phyloP scores from a whole-genome alignment of 37 sponge, comb jelly and placozoan genomes.

The Bolinopsis microptera region DNA sequence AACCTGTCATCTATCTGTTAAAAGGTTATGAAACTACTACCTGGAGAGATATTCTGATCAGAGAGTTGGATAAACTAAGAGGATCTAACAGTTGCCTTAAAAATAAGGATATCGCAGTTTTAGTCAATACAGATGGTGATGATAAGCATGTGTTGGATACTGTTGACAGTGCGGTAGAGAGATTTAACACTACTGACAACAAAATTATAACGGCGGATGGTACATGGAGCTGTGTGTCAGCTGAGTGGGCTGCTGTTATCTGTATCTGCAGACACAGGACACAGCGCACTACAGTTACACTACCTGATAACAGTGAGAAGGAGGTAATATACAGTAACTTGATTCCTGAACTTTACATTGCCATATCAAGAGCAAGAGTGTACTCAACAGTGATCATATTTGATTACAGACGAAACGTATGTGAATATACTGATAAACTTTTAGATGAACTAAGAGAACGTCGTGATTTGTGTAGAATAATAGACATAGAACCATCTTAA shows the following conservation, averaged over 20 bases:
- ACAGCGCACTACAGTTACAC: no score
- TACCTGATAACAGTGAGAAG: no score
- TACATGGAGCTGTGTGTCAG: neutral
- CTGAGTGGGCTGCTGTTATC: neutral
- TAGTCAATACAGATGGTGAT: no score
- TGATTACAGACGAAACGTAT: neutral
- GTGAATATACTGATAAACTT: neutral
- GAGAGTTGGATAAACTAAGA: neutral
- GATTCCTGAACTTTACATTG: neutral
- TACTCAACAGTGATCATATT: neutral
- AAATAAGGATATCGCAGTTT: neutral
- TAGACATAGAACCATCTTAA: no score
- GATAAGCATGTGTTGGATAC: no score
- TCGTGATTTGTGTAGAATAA: neutral
- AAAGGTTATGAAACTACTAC: neutral
- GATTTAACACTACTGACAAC: no score
- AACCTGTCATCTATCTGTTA: neutral
- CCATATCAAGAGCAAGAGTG: neutral
- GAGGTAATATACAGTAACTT: neutral
- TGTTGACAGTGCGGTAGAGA: no score
- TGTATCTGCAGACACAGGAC: neutral
- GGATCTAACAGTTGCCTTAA: neutral
- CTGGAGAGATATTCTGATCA: neutral
- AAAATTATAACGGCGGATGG: no score
- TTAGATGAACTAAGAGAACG: neutral